Percentiles rank a stretch among this genome's conserved stretches.
These are phyloP conservation scores for Apteryx owenii DNA, from an alignment of 2,113 vertebrate species.

Conservation along the genomic window DNA sequence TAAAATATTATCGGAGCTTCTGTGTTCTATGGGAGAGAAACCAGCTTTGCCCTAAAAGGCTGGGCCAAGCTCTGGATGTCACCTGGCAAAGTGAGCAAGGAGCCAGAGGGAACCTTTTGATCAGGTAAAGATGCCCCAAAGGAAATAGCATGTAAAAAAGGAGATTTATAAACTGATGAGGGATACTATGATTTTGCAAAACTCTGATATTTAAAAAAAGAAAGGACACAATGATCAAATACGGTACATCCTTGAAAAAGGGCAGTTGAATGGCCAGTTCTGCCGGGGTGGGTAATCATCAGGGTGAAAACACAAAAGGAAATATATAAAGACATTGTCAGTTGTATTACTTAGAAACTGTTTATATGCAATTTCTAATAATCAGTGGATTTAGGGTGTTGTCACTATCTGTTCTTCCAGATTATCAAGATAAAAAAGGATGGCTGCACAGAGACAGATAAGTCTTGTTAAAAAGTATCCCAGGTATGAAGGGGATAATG, in stretches of 20 bases:
- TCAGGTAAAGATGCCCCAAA: background rate
- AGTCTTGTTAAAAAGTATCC: background rate
- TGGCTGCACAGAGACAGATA: background rate
- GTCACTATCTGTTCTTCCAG: background rate
- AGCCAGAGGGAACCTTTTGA: background rate
- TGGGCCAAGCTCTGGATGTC: background rate
- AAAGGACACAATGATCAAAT: background rate
- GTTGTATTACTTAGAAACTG: background rate
- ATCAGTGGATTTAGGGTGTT: background rate
- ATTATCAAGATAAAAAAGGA: background rate
- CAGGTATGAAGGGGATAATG: background rate
- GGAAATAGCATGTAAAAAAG: background rate
- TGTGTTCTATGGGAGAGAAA: accelerated
- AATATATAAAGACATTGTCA: background rate
- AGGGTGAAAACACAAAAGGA: background rate
- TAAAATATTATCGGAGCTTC: background rate
- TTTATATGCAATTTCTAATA: background rate
- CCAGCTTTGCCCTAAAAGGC: background rate
- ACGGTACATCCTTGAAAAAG: background rate
- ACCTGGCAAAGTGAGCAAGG: background rate
- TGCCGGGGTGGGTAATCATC: background rate
- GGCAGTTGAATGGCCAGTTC: background rate
- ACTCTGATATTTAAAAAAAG: background rate
- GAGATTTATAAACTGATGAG: background rate
- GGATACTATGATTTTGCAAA: background rate